phyloP scores from a whole-genome alignment of 2,113 vertebrate species.

The Rhinogobius similis region DNA sequence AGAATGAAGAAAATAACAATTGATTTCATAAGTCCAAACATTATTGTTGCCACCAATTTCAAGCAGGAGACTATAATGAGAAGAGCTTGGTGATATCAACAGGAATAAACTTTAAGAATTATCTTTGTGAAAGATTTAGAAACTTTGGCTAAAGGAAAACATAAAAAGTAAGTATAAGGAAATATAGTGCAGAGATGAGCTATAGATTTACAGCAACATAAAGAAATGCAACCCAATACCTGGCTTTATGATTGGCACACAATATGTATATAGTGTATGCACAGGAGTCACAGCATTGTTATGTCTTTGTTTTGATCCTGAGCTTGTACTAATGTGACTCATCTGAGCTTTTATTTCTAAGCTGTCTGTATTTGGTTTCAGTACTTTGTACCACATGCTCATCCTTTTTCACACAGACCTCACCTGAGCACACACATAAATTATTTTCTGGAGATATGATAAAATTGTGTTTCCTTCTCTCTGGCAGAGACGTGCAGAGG shows the following conservation, averaged over 20 bases:
- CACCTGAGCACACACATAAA: neutral
- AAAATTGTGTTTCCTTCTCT: slow-evolving; percentile 3
- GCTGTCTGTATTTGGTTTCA: slow-evolving; percentile 8
- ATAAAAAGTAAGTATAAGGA: neutral
- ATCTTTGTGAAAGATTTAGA: no score
- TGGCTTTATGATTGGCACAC: neutral
- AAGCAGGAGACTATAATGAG: no score
- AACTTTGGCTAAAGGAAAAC: no score
- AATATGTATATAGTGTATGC: neutral
- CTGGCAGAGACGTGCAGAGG: slow-evolving; percentile 33
- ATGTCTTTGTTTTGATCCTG: slow-evolving; percentile 44
- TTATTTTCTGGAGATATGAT: neutral
- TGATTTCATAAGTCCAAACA: no score
- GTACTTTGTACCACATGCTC: neutral
- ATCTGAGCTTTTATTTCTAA: slow-evolving; percentile 26
- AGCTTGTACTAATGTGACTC: slow-evolving; percentile 26
- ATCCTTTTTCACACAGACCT: neutral
- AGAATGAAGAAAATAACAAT: no score
- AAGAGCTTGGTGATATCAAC: no score
- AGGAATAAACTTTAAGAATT: no score
- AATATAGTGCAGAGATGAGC: neutral
- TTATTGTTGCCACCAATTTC: no score
- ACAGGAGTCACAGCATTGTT: slow-evolving; percentile 28
- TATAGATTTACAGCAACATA: neutral
- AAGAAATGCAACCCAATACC: neutral